A percentile compares a stretch with the other conserved stretches of the same genome.
phyloP scores from a whole-genome alignment of 2,888 invertebrate genomes.

The Epistrophella euchroma region DNA sequence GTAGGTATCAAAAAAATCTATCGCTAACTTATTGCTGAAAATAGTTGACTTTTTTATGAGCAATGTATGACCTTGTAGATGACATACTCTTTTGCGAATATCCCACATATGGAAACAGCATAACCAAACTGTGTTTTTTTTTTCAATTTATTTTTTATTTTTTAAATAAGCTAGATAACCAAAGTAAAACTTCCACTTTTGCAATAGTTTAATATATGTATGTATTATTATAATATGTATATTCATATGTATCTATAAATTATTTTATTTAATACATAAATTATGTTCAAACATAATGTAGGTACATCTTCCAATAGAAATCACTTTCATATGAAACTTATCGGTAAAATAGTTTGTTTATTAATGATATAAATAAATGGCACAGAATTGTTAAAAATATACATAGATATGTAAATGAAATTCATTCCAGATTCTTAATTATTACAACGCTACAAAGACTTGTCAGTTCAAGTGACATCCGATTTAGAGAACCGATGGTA shows the following conservation, averaged over 20 bases:
- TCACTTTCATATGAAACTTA: neutral
- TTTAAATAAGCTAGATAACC: too few relatives aligned
- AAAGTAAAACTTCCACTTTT: neutral
- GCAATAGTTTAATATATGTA: neutral
- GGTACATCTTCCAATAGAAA: neutral
- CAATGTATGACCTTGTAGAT: too few relatives aligned
- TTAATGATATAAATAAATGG: conserved; percentile 51
- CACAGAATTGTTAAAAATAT: conserved; percentile 36
- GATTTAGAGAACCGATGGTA: conserved; percentile 46
- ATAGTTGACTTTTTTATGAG: too few relatives aligned
- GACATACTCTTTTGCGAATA: too few relatives aligned
- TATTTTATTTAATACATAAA: neutral
- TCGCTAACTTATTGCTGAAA: too few relatives aligned
- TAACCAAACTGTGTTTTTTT: too few relatives aligned
- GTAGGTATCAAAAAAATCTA: too few relatives aligned
- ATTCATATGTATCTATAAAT: neutral
- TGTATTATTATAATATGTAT: neutral
- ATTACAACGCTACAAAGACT: neutral
- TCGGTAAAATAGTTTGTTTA: neutral
- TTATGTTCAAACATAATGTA: neutral
- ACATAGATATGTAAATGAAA: conserved; percentile 12
- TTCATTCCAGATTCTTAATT: conserved; percentile 26
- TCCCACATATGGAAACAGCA: too few relatives aligned
- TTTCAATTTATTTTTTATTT: too few relatives aligned
- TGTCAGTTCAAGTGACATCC: conserved; percentile 4